Evolutionary conservation across 2,888 invertebrate genomes (phyloP).

Genomic region (Sericinus montela): DNA sequence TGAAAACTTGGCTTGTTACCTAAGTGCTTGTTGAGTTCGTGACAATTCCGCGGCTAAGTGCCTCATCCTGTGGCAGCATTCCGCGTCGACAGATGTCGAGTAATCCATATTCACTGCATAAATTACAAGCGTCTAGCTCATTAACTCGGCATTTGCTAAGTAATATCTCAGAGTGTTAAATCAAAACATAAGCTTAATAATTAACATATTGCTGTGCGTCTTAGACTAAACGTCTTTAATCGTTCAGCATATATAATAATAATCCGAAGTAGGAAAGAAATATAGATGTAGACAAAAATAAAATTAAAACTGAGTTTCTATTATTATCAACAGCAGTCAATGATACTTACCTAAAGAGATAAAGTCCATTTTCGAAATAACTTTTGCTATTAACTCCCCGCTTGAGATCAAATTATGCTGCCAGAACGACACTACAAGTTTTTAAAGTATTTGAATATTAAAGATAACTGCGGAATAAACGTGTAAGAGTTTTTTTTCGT

Average conservation of each 20-base stretch:
- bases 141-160: constrained; percentile 9
- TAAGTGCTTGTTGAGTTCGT: constrained; percentile 49
- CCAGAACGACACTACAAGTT: constrained; percentile 13
- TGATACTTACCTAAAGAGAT: constrained; percentile 40
- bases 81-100: constrained; percentile 38
- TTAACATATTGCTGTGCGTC: too few relatives aligned
- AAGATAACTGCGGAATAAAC: background rate
- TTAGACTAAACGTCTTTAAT: too few relatives aligned
- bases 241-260: too few relatives aligned
- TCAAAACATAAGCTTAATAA: constrained; percentile 10
- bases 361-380: constrained; percentile 39
- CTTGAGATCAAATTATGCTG: constrained; percentile 26
- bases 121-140: constrained; percentile 15
- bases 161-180: constrained; percentile 11
- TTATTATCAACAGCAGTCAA: constrained; percentile 26
- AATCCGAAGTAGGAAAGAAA: too few relatives aligned
- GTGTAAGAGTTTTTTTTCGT: constrained; percentile 5
- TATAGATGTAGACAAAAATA: too few relatives aligned
- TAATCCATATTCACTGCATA: constrained; percentile 30
- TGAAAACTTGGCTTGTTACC: constrained; percentile 34
- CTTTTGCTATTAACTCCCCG: constrained; percentile 40
- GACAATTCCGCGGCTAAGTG: constrained; percentile 50
- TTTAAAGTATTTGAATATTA: constrained; percentile 6
- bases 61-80: constrained; percentile 54
- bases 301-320: constrained; percentile 12